Base-by-base conservation (phyloP, 2,888 invertebrate species). In the Parnassius smintheus region DNA sequence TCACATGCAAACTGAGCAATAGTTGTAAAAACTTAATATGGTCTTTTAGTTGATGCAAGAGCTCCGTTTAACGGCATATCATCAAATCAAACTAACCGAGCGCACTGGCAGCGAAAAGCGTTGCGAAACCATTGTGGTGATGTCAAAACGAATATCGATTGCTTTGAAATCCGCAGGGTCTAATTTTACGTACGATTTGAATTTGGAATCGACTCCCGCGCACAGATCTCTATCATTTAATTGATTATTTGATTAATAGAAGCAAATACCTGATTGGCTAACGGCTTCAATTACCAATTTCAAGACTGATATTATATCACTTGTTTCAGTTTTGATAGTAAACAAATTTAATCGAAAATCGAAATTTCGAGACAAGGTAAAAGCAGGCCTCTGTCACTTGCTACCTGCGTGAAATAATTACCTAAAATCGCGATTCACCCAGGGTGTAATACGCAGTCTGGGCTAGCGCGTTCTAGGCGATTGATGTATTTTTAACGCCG, bases 161-260 rank as follows among this genome's bases (percentile, higher is more conserved):
- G 48, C 59, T 58, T 66, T 56, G 64, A 66, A 65, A 64, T 61
- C 56, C 60, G 35, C 62, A 59, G 62, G 59, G 56, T 57, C 69
- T 71, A 67, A 72, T 68, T 66, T 65, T 61, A 59, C 62, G 62
- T 59, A 59, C 66, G 62, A 70, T 63, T 68, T 59, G 65, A 63
- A 66, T 68, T 71, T 69, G 65, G 67, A 56, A 65, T 66, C 56
- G 70, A 67, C 72, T 71, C 67, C 72, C 70, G 68, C 69, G 71
- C 64, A 57, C 11, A 41, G 57, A 64, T 68, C 53, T 65, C 66
- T 70, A 70, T 68, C 65, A 57, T 64, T 66, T 82, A 85, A 85
- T 83, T 84, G 83, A 82, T 72, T 85, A 65, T 66, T 64, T 52
- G 59, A 68, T 65, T 61, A 63, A 56, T 64, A n/a, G 51, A 35